phyloP scores from a whole-genome alignment of 1,140 invertebrate genomes.

The Acromyrmex echinatior region DNA sequence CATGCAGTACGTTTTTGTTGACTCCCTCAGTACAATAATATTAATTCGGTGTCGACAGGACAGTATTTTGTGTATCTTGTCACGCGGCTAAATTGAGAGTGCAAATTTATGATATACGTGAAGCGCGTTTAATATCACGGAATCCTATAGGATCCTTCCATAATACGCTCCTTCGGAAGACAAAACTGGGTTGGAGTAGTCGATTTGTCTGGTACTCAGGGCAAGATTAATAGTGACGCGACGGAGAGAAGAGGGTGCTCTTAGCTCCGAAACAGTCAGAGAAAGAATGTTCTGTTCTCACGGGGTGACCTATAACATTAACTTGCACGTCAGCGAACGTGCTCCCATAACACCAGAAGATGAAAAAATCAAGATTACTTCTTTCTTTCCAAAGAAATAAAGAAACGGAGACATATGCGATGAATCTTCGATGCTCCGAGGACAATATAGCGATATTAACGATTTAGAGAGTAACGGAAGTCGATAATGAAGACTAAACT shows the following conservation, averaged over 20 bases:
- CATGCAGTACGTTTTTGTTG: not conserved
- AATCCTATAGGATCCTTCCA: not conserved
- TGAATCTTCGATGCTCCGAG: not conserved
- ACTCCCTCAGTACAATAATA: not conserved
- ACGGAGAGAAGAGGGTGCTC: not conserved
- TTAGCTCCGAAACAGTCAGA: conserved; percentile 18
- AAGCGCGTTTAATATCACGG: conserved; percentile 33
- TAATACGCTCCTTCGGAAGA: conserved; percentile 24
- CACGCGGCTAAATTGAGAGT: not conserved
- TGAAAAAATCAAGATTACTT: conserved; percentile 46
- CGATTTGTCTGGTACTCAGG: conserved; percentile 36
- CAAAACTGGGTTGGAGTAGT: conserved; percentile 30
- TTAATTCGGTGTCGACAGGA: not conserved
- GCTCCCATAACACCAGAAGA: not conserved
- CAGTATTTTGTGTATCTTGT: conserved; percentile 22
- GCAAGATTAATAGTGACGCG: conserved; percentile 42
- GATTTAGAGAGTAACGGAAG: not conserved
- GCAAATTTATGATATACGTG: conserved; percentile 10
- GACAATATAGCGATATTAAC: not conserved
- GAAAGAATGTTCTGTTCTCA: conserved; percentile 8
- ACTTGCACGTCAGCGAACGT: not conserved
- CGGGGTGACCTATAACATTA: conserved; percentile 16
- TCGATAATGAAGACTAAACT: not conserved
- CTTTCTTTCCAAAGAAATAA: not conserved
- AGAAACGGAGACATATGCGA: not conserved